Evolutionary conservation across 1,140 invertebrate genomes (phyloP), one percentile per base, ranked within the genome.

Genomic region (Nasonia vitripennis): DNA sequence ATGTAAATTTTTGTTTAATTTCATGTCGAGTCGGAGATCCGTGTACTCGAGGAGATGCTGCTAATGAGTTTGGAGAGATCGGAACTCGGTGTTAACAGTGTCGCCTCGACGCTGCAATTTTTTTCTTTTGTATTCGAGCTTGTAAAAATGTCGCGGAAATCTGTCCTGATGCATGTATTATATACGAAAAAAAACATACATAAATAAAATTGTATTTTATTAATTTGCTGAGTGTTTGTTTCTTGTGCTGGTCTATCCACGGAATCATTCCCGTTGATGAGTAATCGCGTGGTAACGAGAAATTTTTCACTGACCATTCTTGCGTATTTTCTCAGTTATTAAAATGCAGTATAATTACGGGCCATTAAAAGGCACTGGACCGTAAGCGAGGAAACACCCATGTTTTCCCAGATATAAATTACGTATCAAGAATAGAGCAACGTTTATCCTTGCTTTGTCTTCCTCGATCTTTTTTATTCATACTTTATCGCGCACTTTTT

Each of bases 1-100:
- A 62, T 62, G 55, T n/a, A 62, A 62, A 62, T 62, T 62, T n/a
- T 62, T n/a, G 55, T 62, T n/a, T 62, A 62, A 62, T 62, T 62
- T 62, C 55, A n/a, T 62, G 20, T 6, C 20, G 55, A 62, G 55
- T 62, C 55, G 34, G 5, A 17, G 55, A n/a, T 62, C 55, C 17
- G 55, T 62, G 7, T 62, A 62, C 20, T 62, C 55, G 55, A 62
- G 55, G 55, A 62, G 55, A 62, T 62, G n/a, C 20, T 62, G 55
- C 55, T 62, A 62, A 55, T 17, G 14, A 14, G 17, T 55, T 17
- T 17, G 51, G 51, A 55, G 51, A 55, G 51, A 55, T 14, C 17
- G 2, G 12, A 17, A 55, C 20, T 62, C 55, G 20, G n/a, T 9
- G 41, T 45, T n/a, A 62, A 20, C 2, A 62, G 55, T n/a, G 20